These are phyloP conservation scores for Hymenopus coronatus DNA, from an alignment of 2,888 invertebrate species.

Conservation along the genomic window DNA sequence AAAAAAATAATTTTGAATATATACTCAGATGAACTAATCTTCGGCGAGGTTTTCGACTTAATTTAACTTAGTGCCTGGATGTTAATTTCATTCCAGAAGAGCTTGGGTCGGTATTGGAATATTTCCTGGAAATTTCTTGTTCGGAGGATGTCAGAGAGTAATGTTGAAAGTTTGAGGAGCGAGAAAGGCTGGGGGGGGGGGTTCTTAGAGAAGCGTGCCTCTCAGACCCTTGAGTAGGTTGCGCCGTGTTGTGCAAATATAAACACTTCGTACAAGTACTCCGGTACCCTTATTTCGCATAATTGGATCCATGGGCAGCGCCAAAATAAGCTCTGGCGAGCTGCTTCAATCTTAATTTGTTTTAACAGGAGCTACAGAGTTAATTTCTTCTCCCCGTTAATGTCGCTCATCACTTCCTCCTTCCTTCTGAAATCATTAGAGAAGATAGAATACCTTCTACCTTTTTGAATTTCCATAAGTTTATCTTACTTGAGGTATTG, in stretches of 20 bases:
- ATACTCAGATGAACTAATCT: background rate
- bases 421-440: no score
- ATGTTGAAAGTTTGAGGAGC: background rate
- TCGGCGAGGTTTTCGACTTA: background rate
- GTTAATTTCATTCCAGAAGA: background rate
- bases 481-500: no score
- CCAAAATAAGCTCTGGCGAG: background rate
- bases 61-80: background rate
- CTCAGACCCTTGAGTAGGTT: background rate
- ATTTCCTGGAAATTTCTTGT: background rate
- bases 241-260: background rate
- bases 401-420: no score
- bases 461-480: no score
- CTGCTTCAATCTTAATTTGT: background rate
- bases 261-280: background rate
- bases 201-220: background rate
- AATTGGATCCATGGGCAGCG: background rate
- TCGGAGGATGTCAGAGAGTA: background rate
- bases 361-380: background rate
- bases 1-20: background rate
- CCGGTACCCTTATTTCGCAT: background rate
- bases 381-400: background rate
- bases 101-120: background rate
- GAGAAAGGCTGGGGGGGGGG: background rate
- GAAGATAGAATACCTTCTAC: no score